Evolutionary conservation across 2,888 invertebrate genomes (phyloP).

Genomic region (Mylabris sibirica): DNA sequence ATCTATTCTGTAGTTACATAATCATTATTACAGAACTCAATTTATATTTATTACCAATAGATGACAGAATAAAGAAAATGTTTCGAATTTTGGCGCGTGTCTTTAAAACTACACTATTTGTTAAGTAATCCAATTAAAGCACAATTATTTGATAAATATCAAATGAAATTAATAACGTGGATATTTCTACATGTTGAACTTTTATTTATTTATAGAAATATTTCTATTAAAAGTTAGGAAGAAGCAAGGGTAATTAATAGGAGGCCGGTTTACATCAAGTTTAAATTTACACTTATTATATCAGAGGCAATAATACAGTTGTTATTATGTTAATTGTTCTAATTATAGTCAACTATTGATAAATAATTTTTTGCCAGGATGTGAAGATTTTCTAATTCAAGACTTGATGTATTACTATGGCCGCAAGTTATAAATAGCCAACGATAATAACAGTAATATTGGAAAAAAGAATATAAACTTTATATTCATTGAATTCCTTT

Average conservation of each 20-base stretch:
- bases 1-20: not conserved
- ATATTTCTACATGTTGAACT: too few species aligned
- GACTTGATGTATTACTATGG: not conserved
- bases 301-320: not conserved
- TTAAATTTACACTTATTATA: not conserved
- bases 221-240: too few species aligned
- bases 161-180: too few species aligned
- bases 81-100: not conserved
- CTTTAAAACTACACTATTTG: not conserved
- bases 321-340: slow-evolving; percentile 8
- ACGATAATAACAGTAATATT: slow-evolving; percentile 7
- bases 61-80: not conserved
- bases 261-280: not conserved
- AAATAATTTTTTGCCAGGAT: slow-evolving; percentile 8
- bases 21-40: not conserved
- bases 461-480: slow-evolving; percentile 9
- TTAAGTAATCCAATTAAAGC: too few species aligned
- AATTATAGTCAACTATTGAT: slow-evolving; percentile 20
- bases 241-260: too few species aligned
- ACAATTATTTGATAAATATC: too few species aligned
- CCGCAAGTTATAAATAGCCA: not conserved
- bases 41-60: not conserved
- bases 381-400: not conserved
- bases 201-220: too few species aligned
- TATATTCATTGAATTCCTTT: slow-evolving; percentile 5